These are phyloP conservation scores for Caenorhabditis sp. DNA, from an alignment of 2,888 invertebrate genomes.

Conservation along the genomic window DNA sequence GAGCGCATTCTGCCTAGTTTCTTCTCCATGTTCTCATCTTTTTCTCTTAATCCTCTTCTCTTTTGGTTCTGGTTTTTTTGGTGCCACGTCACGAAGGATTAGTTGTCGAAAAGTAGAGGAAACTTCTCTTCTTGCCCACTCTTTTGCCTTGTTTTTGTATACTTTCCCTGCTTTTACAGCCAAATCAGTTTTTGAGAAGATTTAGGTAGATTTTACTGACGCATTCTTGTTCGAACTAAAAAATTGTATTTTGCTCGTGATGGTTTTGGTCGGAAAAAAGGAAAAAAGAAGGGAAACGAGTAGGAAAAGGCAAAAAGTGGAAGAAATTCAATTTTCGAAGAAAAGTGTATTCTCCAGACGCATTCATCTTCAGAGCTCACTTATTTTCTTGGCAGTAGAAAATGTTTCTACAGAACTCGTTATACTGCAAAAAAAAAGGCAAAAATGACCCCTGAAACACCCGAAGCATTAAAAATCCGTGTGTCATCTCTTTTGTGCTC, in stretches of 20 bases:
- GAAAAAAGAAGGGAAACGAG: conserved; percentile 13
- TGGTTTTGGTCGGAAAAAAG: not conserved
- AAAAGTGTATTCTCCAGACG: conserved; percentile 4
- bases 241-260: not conserved
- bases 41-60: not conserved
- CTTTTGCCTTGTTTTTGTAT: not conserved
- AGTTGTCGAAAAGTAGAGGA: not conserved
- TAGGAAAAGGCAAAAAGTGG: conserved; percentile 24
- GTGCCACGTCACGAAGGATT: conserved; percentile 28
- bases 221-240: too few species aligned
- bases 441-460: too few species aligned
- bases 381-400: too few species aligned
- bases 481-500: too few species aligned
- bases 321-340: conserved; percentile 43
- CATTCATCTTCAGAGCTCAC: not conserved
- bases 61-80: conserved; percentile 1
- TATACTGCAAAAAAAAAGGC: too few species aligned
- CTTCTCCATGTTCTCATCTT: not conserved
- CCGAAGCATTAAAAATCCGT: too few species aligned
- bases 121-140: not conserved
- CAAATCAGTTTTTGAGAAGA: not conserved
- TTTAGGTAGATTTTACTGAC: too few species aligned
- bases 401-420: too few species aligned
- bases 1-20: not conserved
- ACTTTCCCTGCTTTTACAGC: not conserved